A percentile compares a stretch with the other conserved stretches of the same genome.
phyloP scores from a whole-genome alignment of 2,888 invertebrate species.

The Caenorhabditis uteleia region DNA sequence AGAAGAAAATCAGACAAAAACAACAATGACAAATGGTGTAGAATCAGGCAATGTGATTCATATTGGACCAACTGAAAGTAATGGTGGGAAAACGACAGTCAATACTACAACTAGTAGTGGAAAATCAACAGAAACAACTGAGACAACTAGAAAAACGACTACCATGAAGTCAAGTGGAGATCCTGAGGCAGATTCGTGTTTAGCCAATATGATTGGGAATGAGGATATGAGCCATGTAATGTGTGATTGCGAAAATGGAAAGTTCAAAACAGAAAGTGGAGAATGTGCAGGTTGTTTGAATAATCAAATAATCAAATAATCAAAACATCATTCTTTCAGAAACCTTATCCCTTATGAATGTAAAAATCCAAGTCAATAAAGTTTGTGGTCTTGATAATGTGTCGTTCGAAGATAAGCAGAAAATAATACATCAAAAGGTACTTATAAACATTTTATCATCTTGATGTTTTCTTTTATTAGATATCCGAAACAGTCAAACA shows the following conservation, averaged over 20 bases:
- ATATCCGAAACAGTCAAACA: background rate
- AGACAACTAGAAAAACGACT: slow-evolving; percentile 2
- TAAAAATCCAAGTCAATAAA: slow-evolving; percentile 15
- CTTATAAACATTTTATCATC: background rate
- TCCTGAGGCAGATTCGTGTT: slow-evolving; percentile 13
- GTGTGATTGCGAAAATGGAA: slow-evolving; percentile 33
- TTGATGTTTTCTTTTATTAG: background rate
- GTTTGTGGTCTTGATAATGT: slow-evolving; percentile 12
- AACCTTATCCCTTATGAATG: slow-evolving; percentile 8
- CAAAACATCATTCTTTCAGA: too few species aligned
- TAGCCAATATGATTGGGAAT: slow-evolving; percentile 7
- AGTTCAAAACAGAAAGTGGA: slow-evolving; percentile 16
- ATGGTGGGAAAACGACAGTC: background rate
- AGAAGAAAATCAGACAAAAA: background rate
- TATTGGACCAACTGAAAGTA: slow-evolving; percentile 3
- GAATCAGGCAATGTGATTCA: background rate
- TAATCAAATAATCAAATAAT: background rate
- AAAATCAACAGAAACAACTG: background rate
- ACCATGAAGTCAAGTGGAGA: slow-evolving; percentile 9
- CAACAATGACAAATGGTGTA: too few species aligned
- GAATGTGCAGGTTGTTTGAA: slow-evolving; percentile 20
- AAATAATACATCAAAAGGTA: slow-evolving; percentile 22
- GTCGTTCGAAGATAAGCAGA: slow-evolving; percentile 12
- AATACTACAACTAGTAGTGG: background rate
- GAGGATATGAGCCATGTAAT: background rate